Percentiles rank a stretch among this genome's conserved stretches.
Evolutionary conservation across 2,888 invertebrate genomes (phyloP).

Genomic region (Cyclophora punctaria): DNA sequence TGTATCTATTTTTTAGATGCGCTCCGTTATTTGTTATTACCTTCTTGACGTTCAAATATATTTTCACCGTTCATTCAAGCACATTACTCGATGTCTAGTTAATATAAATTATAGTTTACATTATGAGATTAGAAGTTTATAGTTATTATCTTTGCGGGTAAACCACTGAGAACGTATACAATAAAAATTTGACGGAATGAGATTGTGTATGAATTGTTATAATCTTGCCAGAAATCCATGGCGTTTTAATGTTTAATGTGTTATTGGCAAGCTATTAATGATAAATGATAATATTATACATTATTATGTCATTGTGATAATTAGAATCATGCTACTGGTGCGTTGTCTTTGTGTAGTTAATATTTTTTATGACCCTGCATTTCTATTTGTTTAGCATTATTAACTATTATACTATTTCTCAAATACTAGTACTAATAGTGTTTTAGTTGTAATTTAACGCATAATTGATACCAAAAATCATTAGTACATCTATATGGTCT

Average conservation of each 20-base stretch:
- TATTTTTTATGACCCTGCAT: slow-evolving; percentile 21
- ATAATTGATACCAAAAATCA: slow-evolving; percentile 50
- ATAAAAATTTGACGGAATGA: slow-evolving; percentile 40
- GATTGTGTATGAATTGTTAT: slow-evolving; percentile 49
- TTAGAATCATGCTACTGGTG: slow-evolving; percentile 54
- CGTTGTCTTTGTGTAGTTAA: slow-evolving; percentile 34
- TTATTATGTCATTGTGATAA: slow-evolving; percentile 64
- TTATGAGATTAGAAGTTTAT: slow-evolving; percentile 63
- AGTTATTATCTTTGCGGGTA: slow-evolving; percentile 58
- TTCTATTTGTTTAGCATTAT: slow-evolving; percentile 18
- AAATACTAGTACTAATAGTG: slow-evolving; percentile 12
- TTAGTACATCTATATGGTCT: slow-evolving; percentile 48
- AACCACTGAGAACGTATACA: slow-evolving; percentile 58
- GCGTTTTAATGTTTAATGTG: slow-evolving; percentile 60
- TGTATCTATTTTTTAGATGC: slow-evolving; percentile 43
- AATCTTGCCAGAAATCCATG: slow-evolving; percentile 60
- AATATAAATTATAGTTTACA: slow-evolving; percentile 42
- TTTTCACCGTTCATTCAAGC: slow-evolving; percentile 33
- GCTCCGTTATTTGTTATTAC: slow-evolving; percentile 31
- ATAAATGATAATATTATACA: slow-evolving; percentile 27
- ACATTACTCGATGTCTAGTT: slow-evolving; percentile 41
- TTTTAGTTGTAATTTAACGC: slow-evolving; percentile 30
- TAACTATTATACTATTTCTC: slow-evolving; percentile 20
- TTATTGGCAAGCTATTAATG: slow-evolving; percentile 54
- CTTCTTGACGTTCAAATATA: slow-evolving; percentile 26